Conservation (phyloP, 2,888 invertebrate species). For the Apodemia duryi region DNA sequence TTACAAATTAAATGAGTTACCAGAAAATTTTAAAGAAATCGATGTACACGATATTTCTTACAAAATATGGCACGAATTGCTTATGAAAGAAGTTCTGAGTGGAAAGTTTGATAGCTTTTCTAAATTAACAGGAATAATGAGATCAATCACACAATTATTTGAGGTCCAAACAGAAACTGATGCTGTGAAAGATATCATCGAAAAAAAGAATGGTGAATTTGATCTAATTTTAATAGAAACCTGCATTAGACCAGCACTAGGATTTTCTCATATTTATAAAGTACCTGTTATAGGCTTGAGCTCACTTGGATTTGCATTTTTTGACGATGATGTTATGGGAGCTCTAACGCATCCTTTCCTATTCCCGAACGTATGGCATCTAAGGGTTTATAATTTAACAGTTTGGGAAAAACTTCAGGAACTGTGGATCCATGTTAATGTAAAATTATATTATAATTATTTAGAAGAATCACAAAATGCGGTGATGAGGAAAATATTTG, state of each 20-base stretch:
- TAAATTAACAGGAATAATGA: not conserved
- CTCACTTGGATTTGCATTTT: conserved; percentile 27
- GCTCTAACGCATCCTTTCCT: conserved; percentile 28
- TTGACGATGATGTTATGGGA: conserved; percentile 27
- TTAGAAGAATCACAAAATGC: conserved; percentile 23
- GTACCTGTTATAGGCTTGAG: conserved; percentile 31
- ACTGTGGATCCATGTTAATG: conserved; percentile 19
- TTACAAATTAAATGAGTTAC: conserved; percentile 6
- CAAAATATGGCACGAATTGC: not conserved
- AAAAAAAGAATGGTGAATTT: conserved; percentile 21
- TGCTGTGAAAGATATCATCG: conserved; percentile 12
- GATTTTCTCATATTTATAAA: conserved; percentile 29
- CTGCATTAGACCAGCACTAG: conserved; percentile 21
- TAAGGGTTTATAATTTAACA: conserved; percentile 30
- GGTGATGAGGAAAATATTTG: conserved; percentile 25
- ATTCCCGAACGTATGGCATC: conserved; percentile 26
- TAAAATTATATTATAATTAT: conserved; percentile 14
- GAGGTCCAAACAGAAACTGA: not conserved
- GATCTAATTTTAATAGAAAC: conserved; percentile 30
- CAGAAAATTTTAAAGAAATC: conserved; percentile 45
- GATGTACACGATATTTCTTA: conserved; percentile 44
- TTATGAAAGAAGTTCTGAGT: not conserved
- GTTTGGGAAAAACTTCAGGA: conserved; percentile 32
- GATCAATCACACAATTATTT: not conserved
- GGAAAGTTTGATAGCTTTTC: not conserved